These are phyloP conservation scores for Camelus dromedarius DNA, from an alignment of 2,113 vertebrate species.

Conservation along the genomic window DNA sequence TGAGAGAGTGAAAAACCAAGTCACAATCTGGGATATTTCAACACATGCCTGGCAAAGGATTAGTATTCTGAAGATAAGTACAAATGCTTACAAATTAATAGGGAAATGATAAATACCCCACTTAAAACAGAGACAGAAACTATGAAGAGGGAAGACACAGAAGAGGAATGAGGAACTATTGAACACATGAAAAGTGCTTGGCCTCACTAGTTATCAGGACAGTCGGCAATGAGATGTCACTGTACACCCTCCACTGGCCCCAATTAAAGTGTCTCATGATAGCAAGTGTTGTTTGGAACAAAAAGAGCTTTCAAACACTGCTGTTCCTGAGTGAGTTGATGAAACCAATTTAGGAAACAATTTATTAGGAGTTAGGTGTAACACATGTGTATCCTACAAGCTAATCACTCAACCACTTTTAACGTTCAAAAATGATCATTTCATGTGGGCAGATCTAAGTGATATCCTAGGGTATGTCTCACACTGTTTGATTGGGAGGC, in stretches of 20 bases:
- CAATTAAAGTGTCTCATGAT: not conserved
- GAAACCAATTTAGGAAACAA: not conserved
- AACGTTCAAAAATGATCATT: too few species aligned
- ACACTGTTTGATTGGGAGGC: too few species aligned
- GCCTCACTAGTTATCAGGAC: not conserved
- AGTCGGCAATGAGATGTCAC: not conserved
- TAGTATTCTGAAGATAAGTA: not conserved
- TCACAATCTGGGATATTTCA: not conserved
- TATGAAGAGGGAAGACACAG: not conserved
- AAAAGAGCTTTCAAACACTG: not conserved
- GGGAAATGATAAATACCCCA: not conserved
- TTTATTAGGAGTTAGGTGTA: too few species aligned
- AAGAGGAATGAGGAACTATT: not conserved
- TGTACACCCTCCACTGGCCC: not conserved
- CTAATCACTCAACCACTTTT: too few species aligned
- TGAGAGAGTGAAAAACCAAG: not conserved
- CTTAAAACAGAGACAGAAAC: not conserved
- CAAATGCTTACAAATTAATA: not conserved
- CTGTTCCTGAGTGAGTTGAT: not conserved
- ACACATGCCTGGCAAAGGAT: not conserved
- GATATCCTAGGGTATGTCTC: too few species aligned
- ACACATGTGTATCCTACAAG: too few species aligned
- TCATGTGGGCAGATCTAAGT: too few species aligned
- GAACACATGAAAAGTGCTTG: not conserved
- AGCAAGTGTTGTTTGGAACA: not conserved